Percentiles rank a stretch among this genome's conserved stretches.
phyloP scores from a whole-genome alignment of 2,113 vertebrate genomes.

The Hypanus sabinus region DNA sequence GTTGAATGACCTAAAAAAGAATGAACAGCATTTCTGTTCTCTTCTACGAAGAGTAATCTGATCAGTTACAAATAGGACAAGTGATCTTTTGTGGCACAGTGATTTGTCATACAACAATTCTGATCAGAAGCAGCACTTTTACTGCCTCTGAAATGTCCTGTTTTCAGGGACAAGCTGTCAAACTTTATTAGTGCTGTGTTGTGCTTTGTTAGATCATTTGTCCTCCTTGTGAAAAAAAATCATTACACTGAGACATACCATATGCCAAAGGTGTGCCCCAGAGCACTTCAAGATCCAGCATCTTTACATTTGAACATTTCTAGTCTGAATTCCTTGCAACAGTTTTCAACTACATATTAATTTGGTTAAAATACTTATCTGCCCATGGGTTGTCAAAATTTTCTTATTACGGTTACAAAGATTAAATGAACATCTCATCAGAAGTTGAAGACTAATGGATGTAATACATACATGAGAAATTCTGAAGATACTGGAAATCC shows the following conservation, averaged over 20 bases:
- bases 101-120: not conserved
- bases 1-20: constrained; percentile 78
- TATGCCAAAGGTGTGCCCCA: not conserved
- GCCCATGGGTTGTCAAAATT: too few relatives aligned
- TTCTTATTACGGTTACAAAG: too few relatives aligned
- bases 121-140: not conserved
- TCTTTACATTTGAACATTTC: not conserved
- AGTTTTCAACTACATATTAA: too few relatives aligned
- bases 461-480: too few relatives aligned
- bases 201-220: not conserved
- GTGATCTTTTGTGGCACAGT: not conserved
- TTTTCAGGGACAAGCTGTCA: not conserved
- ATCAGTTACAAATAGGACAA: not conserved
- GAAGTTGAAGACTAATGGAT: too few relatives aligned
- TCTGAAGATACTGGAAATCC: too few relatives aligned
- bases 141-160: not conserved
- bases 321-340: too few relatives aligned
- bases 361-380: too few relatives aligned
- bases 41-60: not conserved
- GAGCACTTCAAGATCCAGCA: not conserved
- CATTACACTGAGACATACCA: not conserved
- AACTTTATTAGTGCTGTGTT: not conserved
- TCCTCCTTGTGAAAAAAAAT: not conserved
- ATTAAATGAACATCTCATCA: not conserved
- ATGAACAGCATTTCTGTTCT: constrained; percentile 40